These are phyloP conservation scores for Enteromius treurensis DNA, from an alignment of 2,797 vertebrate genomes.

Conservation along the genomic window DNA sequence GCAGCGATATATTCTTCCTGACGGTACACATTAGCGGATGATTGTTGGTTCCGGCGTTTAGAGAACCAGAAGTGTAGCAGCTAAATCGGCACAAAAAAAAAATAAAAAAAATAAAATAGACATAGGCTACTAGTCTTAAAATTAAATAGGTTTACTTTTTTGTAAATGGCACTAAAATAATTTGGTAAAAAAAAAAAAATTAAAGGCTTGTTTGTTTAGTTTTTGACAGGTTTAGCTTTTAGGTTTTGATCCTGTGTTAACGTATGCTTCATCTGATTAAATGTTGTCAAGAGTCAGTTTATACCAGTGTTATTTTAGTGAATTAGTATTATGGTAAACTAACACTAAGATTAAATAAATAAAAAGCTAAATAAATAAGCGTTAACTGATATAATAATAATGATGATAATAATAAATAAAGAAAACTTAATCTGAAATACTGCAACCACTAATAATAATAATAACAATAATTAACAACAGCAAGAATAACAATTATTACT, in stretches of 20 bases:
- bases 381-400: neutral
- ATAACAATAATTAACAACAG: too few relatives aligned
- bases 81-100: neutral
- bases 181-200: neutral
- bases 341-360: neutral
- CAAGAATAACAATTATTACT: too few relatives aligned
- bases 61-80: neutral
- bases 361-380: neutral
- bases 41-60: slow-evolving; percentile 39
- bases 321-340: neutral
- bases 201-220: neutral
- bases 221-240: neutral
- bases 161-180: neutral
- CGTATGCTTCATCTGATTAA: neutral
- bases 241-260: neutral
- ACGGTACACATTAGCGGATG: neutral
- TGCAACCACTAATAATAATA: too few relatives aligned
- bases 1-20: slow-evolving; percentile 34
- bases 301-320: neutral
- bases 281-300: neutral
- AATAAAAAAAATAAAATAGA: neutral
- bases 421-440: too few relatives aligned
- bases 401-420: too few relatives aligned
- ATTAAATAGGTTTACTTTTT: too few relatives aligned
- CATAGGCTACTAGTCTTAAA: too few relatives aligned